These are phyloP conservation scores for Meriones unguiculatus DNA, from an alignment of 2,113 vertebrate species.

Conservation along the genomic window DNA sequence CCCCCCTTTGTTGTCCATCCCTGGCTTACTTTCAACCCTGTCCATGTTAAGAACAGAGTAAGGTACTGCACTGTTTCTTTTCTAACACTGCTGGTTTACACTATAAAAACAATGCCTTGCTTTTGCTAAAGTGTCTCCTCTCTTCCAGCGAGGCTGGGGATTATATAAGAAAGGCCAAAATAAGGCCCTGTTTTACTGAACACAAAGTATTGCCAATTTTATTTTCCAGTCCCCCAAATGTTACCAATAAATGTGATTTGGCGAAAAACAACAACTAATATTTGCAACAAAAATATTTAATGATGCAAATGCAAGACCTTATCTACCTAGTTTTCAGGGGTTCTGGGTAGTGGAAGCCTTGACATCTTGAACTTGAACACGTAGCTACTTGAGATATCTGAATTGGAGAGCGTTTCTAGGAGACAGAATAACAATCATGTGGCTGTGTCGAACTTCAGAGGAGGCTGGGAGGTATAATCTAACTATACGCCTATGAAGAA, in stretches of 20 bases:
- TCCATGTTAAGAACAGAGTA: not conserved
- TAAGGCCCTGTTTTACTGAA: not conserved
- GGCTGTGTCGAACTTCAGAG: not conserved
- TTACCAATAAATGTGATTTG: not conserved
- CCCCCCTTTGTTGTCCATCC: not conserved
- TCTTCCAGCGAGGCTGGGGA: not conserved
- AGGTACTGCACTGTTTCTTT: not conserved
- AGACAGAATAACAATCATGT: not conserved
- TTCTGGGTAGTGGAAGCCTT: not conserved
- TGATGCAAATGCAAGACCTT: not conserved
- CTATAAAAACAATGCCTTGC: not conserved
- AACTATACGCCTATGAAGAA: not conserved
- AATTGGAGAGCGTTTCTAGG: not conserved
- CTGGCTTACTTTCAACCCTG: not conserved
- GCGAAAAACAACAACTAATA: not conserved
- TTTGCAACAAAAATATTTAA: conserved; percentile 13
- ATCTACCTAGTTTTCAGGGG: not conserved
- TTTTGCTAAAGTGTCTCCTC: not conserved
- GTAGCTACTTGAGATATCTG: not conserved
- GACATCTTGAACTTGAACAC: not conserved
- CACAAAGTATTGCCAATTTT: not conserved
- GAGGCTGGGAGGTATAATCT: not conserved
- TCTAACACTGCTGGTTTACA: not conserved
- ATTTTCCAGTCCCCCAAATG: not conserved
- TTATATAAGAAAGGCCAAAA: not conserved